Conservation (phyloP, 2,113 vertebrate species). For the Odocoileus virginianus region DNA sequence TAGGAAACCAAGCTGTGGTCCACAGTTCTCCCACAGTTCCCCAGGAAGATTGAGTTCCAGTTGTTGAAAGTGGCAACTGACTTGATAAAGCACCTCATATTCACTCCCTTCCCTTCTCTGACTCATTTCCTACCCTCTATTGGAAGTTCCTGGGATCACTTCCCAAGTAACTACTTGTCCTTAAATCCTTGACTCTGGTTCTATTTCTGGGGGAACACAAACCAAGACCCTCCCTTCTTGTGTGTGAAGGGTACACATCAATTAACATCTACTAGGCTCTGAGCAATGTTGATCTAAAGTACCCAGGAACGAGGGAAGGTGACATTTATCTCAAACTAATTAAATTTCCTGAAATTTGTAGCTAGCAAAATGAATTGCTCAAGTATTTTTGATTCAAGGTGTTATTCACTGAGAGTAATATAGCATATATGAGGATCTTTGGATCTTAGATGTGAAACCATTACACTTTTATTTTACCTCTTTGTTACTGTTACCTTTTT, state of each 20-base stretch:
- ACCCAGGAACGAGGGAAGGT: not conserved
- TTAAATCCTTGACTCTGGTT: not conserved
- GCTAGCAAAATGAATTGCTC: not conserved
- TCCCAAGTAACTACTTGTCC: not conserved
- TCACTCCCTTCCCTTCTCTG: not conserved
- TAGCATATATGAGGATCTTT: not conserved
- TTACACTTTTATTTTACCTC: not conserved
- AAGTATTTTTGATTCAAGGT: not conserved
- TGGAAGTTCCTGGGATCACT: not conserved
- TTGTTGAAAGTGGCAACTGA: not conserved
- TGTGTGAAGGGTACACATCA: not conserved
- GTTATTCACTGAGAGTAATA: not conserved
- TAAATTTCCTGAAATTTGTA: slow-evolving; percentile 12
- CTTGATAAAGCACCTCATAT: not conserved
- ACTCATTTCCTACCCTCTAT: not conserved
- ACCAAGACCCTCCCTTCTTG: not conserved
- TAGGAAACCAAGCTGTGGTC: not conserved
- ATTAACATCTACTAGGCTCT: not conserved
- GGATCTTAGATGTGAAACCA: not conserved
- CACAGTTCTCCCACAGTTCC: not conserved
- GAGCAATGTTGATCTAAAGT: not conserved
- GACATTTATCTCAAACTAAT: not conserved
- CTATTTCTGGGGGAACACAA: not conserved
- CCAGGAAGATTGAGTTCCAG: not conserved
- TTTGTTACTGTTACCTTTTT: not conserved